These are phyloP conservation scores for Galago senegalensis DNA, from an alignment of 2,797 vertebrate species.

Conservation along the genomic window DNA sequence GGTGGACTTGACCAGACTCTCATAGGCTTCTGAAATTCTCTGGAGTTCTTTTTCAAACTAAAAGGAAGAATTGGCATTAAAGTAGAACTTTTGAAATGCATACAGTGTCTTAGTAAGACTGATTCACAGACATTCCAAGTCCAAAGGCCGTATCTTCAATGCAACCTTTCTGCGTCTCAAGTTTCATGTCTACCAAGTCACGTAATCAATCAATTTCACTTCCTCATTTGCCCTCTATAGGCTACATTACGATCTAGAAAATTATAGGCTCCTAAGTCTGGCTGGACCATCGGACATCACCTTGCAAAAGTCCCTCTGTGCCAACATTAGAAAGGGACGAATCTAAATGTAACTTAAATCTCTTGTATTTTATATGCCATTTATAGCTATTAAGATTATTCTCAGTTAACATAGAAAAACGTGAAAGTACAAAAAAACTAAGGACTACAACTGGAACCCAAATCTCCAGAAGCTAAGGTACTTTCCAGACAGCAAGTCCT, in stretches of 20 bases:
- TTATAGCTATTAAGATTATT: conserved; percentile 4
- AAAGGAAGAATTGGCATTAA: conserved; percentile 79
- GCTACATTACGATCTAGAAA: not conserved
- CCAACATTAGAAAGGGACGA: not conserved
- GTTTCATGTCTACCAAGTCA: not conserved
- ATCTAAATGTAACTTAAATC: not conserved
- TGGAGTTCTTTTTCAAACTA: conserved; percentile 94
- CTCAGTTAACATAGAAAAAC: not conserved
- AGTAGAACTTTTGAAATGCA: not conserved
- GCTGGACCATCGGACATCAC: not conserved
- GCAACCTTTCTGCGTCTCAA: rapidly evolving
- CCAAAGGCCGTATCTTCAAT: not conserved
- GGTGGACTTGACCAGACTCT: conserved; percentile 93
- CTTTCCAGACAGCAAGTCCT: not conserved
- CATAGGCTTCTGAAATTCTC: conserved; percentile 93
- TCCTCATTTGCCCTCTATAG: not conserved
- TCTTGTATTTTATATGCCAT: not conserved
- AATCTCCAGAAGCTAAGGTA: not conserved
- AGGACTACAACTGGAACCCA: not conserved
- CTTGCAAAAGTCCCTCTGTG: not conserved
- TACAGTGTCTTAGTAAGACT: not conserved
- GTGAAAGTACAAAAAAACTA: not conserved
- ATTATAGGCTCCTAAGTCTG: not conserved
- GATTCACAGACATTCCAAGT: not conserved
- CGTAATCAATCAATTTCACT: rapidly evolving